Percentiles rank a stretch among this genome's conserved stretches.
These are phyloP conservation scores for Kryptolebias marmoratus DNA, from an alignment of 2,113 vertebrate species.

Conservation along the genomic window DNA sequence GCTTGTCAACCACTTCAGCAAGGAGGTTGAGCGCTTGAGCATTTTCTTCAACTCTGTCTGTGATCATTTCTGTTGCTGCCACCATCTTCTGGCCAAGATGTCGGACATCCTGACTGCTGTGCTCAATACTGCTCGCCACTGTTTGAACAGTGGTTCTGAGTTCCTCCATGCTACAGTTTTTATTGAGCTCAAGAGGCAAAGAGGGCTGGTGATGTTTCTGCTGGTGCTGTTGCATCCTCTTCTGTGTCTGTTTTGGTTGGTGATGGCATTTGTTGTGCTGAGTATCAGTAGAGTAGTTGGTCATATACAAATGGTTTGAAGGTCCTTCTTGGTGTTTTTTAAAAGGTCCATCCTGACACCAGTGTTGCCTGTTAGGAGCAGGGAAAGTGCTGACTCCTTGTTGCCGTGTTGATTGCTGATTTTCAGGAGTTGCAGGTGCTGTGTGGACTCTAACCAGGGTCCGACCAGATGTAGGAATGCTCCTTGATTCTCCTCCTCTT, in stretches of 20 bases:
- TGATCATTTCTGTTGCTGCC: slow-evolving; percentile 53
- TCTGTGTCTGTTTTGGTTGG: background rate
- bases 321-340: background rate
- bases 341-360: background rate
- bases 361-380: background rate
- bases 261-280: background rate
- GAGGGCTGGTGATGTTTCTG: background rate
- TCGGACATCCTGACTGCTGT: slow-evolving; percentile 37
- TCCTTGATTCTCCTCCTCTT: slow-evolving; percentile 27
- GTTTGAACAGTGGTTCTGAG: slow-evolving; percentile 52
- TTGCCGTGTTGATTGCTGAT: background rate
- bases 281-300: background rate
- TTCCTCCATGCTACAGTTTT: slow-evolving; percentile 58
- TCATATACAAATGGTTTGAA: background rate
- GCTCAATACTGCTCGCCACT: slow-evolving; percentile 48
- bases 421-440: slow-evolving; percentile 48
- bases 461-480: slow-evolving; percentile 30
- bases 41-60: slow-evolving; percentile 64
- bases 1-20: slow-evolving; percentile 71
- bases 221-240: background rate
- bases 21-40: slow-evolving; percentile 71
- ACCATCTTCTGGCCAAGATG: slow-evolving; percentile 61
- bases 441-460: slow-evolving; percentile 24
- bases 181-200: slow-evolving; percentile 3
- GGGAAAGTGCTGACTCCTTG: slow-evolving; percentile 16